Percentiles rank a stretch among this genome's conserved stretches.
Evolutionary conservation across 2,888 invertebrate species (phyloP).

Genomic region (Lysandra coridon): DNA sequence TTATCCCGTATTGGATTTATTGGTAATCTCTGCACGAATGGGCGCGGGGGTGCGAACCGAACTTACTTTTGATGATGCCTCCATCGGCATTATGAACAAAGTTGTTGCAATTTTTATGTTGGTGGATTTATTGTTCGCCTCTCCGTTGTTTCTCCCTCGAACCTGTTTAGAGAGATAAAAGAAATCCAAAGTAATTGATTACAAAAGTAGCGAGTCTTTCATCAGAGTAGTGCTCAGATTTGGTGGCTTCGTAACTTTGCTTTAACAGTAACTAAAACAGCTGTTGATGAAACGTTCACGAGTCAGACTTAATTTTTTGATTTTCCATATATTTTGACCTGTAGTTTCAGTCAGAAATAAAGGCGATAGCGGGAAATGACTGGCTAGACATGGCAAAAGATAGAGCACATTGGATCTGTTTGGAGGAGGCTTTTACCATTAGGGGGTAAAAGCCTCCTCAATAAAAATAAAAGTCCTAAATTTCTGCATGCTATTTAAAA

Average conservation of each 20-base stretch:
- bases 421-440: too few relatives aligned
- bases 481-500: too few relatives aligned
- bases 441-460: too few relatives aligned
- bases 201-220: constrained; percentile 66
- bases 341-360: too few relatives aligned
- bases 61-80: constrained; percentile 80
- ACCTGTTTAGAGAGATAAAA: constrained; percentile 74
- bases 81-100: constrained; percentile 78
- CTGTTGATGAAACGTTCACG: too few relatives aligned
- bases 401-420: too few relatives aligned
- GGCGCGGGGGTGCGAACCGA: constrained; percentile 79
- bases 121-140: constrained; percentile 75
- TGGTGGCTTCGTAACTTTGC: constrained; percentile 42
- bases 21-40: constrained; percentile 81
- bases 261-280: background rate
- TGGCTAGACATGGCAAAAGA: too few relatives aligned
- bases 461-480: too few relatives aligned
- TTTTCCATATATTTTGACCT: too few relatives aligned
- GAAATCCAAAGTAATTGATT: constrained; percentile 62
- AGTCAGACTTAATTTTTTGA: too few relatives aligned
- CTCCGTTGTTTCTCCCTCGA: constrained; percentile 68
- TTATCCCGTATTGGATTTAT: constrained; percentile 82
- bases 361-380: too few relatives aligned
- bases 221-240: constrained; percentile 57
- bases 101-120: constrained; percentile 80